Base-by-base conservation (phyloP, 2,113 vertebrate genomes). In the Mesembrinibis cayennensis region DNA sequence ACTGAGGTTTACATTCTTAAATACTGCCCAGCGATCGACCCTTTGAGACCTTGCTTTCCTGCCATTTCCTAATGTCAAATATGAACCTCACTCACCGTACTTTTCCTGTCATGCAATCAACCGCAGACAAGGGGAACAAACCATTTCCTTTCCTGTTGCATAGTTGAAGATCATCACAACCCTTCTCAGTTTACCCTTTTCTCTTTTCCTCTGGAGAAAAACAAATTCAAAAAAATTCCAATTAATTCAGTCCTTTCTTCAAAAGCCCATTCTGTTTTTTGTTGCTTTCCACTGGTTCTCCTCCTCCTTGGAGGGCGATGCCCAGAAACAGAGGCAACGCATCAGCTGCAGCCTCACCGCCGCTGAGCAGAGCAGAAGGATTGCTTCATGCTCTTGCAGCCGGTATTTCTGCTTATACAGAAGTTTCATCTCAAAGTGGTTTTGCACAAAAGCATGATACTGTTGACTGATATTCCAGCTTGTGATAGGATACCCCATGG, bases 81-180 rank as follows among this genome's bases (percentile, higher is more conserved):
- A 45, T 80, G 70, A 96, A 70, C 40, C 63, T 92, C 72, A 65
- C n/a, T 67, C 56, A 44, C 78, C 80, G 74, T 34, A 56, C 53
- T 80, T 82, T 92, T 95, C 84, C 92, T 94, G 84, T 94, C 70
- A 70, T 21, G 90, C 96, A 96, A 92, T 77, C 92, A 86, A 49
- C 84, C 26, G 2, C 81, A 94, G 65, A 85, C 36, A 76, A 79
- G 66, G 17, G 79, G 93, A 96, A 96, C 93, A 87, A 78, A 73
- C 3, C 1, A 49, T 76, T 95, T 91, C 82, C 59, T 91, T 82
- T 84, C 55, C 62, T 92, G 62, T 93, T 96, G 56, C 65, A 10
- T 8, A 65, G 49, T 6, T 45, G 53, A 87, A 84, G 44, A 61
- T 27, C 50, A 29, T 36, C 2, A 4, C 71, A 85, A 61, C 15